Evolutionary conservation across 1,140 invertebrate species (phyloP).

Genomic region (Ctenoplectra terminalis): DNA sequence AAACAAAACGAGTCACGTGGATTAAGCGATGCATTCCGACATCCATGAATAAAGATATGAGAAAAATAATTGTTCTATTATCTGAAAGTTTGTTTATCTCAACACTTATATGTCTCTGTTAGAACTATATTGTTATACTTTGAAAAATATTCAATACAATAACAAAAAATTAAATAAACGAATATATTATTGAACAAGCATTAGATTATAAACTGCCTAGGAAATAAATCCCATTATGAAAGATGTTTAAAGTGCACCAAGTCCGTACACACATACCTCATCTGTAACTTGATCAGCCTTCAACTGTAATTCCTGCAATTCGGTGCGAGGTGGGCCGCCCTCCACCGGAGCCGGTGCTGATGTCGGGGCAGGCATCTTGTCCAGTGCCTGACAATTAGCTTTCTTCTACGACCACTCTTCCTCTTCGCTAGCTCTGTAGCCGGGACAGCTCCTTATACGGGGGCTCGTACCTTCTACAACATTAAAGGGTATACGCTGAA

Average conservation of each 20-base stretch:
- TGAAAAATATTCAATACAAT: too few relatives aligned
- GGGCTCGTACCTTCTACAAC: conserved; percentile 6
- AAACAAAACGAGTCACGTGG: conserved; percentile 81
- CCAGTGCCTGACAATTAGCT: conserved; percentile 24
- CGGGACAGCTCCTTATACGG: not conserved
- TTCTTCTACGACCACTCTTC: conserved; percentile 9
- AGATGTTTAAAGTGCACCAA: not conserved
- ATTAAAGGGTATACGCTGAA: not conserved
- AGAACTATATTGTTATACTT: too few relatives aligned
- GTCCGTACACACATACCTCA: conserved; percentile 86
- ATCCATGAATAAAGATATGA: too few relatives aligned
- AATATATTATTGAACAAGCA: not conserved
- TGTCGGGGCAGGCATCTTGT: conserved; percentile 85
- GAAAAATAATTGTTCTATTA: too few relatives aligned
- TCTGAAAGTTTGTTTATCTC: too few relatives aligned
- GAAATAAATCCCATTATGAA: not conserved
- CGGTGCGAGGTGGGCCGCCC: conserved; percentile 90
- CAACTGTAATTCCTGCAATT: conserved; percentile 95
- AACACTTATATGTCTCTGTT: too few relatives aligned
- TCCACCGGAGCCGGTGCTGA: conserved; percentile 83
- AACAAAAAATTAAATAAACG: too few relatives aligned
- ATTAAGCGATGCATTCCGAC: not conserved
- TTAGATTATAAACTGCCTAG: too few relatives aligned
- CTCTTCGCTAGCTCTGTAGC: not conserved
- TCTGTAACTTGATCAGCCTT: conserved; percentile 94